Conservation (phyloP, 2,797 vertebrate species). For the Falco naumanni region DNA sequence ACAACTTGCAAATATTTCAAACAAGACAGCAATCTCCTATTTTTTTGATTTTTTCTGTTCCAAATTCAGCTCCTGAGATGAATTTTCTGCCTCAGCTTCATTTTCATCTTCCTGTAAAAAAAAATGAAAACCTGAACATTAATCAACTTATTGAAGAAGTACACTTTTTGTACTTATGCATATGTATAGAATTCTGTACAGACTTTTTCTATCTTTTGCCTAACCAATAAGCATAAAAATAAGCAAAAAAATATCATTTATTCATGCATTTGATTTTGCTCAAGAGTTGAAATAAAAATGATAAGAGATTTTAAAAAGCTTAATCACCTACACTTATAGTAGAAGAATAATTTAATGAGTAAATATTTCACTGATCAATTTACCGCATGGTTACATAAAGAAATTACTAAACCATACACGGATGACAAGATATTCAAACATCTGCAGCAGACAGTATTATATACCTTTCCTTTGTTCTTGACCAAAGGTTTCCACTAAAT, state of each 20-base stretch:
- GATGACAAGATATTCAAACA: conserved; percentile 8
- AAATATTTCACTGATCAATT: conserved; percentile 8
- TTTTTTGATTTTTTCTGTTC: conserved; percentile 86
- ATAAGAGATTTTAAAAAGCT: background rate
- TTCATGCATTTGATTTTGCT: background rate
- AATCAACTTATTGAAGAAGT: conserved; percentile 26
- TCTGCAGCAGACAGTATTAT: background rate
- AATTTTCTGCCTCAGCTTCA: conserved; percentile 78
- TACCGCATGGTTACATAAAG: background rate
- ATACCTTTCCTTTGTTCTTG: conserved; percentile 24
- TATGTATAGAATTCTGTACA: background rate
- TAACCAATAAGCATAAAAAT: background rate
- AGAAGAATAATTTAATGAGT: background rate
- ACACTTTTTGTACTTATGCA: background rate
- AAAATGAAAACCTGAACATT: conserved; percentile 71
- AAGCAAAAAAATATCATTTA: background rate
- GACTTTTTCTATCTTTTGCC: background rate
- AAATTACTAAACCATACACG: background rate
- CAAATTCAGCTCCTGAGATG: conserved; percentile 81
- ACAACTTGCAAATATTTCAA: conserved; percentile 67
- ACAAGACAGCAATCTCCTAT: conserved; percentile 67
- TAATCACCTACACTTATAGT: background rate
- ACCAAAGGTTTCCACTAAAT: conserved; percentile 62
- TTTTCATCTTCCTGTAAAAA: conserved; percentile 88
- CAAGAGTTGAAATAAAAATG: background rate